A percentile compares a stretch with the other conserved stretches of the same genome.
These are phyloP conservation scores for Dryocosmus kuriphilus DNA, from an alignment of 2,888 invertebrate genomes.

Conservation along the genomic window DNA sequence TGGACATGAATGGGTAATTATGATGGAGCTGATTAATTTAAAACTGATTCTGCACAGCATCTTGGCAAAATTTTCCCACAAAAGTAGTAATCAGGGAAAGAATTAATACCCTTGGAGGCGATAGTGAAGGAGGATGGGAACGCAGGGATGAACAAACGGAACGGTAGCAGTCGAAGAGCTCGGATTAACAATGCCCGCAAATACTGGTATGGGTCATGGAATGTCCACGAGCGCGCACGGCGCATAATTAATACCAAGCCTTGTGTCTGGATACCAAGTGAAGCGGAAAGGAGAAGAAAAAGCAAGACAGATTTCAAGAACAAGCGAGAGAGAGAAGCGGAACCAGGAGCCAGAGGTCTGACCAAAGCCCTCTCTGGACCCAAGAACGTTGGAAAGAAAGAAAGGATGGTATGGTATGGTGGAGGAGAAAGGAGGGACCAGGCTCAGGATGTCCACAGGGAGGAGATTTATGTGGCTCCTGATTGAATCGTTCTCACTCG, in stretches of 20 bases:
- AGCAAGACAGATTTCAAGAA: constrained; percentile 10
- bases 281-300: constrained; percentile 46
- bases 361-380: constrained; percentile 49
- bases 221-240: constrained; percentile 74
- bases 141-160: constrained; percentile 62
- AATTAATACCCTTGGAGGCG: constrained; percentile 7
- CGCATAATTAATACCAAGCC: constrained; percentile 75
- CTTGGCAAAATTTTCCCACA: constrained; percentile 16
- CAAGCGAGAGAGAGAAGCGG: constrained; percentile 47
- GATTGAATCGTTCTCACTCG: constrained; percentile 78
- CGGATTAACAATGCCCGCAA: constrained; percentile 76
- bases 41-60: no score
- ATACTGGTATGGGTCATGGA: constrained; percentile 75
- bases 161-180: constrained; percentile 74
- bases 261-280: constrained; percentile 49
- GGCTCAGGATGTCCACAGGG: constrained; percentile 74
- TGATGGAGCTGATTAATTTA: no score
- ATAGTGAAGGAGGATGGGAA: constrained; percentile 34
- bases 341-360: constrained; percentile 56
- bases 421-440: constrained; percentile 49
- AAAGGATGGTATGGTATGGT: constrained; percentile 14
- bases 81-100: constrained; percentile 6
- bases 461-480: constrained; percentile 78
- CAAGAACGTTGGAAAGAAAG: constrained; percentile 61
- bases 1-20: not conserved